phyloP scores from a whole-genome alignment of 92 coral and sea anemone genomes.

The Desmophyllum pertusum region DNA sequence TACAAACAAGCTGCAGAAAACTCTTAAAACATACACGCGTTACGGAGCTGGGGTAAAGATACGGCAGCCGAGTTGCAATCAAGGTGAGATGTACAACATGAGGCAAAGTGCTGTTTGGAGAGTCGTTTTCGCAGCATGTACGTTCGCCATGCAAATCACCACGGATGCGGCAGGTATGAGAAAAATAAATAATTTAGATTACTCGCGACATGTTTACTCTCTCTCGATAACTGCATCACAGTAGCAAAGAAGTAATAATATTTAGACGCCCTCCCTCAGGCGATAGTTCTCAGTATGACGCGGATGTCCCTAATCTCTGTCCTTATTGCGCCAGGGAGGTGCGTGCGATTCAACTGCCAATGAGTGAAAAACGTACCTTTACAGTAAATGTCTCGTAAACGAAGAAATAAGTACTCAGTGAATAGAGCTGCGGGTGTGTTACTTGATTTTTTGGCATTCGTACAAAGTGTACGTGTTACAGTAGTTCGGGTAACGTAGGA shows the following conservation, averaged over 20 bases:
- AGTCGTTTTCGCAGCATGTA: slow-evolving; percentile 6
- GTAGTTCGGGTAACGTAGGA: not conserved
- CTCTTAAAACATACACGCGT: slow-evolving; percentile 3
- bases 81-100: slow-evolving; percentile 17
- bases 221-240: slow-evolving; percentile 16
- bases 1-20: slow-evolving; percentile 42
- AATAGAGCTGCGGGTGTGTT: not conserved
- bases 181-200: not conserved
- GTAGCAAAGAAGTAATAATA: slow-evolving; percentile 20
- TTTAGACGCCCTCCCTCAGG: slow-evolving; percentile 46
- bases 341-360: slow-evolving; percentile 44
- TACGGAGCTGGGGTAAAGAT: slow-evolving; percentile 18
- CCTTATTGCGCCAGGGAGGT: slow-evolving; percentile 49
- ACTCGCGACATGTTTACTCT: slow-evolving; percentile 2
- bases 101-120: slow-evolving; percentile 27
- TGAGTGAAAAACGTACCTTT: slow-evolving; percentile 11
- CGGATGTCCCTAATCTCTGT: slow-evolving; percentile 42
- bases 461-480: not conserved
- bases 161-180: slow-evolving; percentile 41
- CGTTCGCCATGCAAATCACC: slow-evolving; percentile 22
- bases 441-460: slow-evolving; percentile 5
- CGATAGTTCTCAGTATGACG: slow-evolving; percentile 36
- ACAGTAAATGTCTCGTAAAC: not conserved
- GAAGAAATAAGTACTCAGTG: slow-evolving; percentile 21
- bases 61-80: slow-evolving; percentile 11